Conservation (phyloP, 2,888 invertebrate species). For the Zelleria hepariella region DNA sequence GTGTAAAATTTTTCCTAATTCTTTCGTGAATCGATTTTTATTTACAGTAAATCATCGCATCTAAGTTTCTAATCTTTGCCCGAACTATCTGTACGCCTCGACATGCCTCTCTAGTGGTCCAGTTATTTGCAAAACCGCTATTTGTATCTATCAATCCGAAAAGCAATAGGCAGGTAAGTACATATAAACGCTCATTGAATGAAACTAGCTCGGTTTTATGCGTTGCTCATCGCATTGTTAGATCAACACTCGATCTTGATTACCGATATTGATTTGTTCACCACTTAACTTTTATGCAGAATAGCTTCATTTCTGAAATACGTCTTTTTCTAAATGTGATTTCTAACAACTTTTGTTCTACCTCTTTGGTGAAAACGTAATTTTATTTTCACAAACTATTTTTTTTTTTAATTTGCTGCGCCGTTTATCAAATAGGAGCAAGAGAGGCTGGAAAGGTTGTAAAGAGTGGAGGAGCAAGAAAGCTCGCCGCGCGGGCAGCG, state of each 20-base stretch:
- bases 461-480: too few species aligned
- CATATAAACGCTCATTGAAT: not conserved
- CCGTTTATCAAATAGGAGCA: too few species aligned
- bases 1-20: too few species aligned
- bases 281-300: not conserved
- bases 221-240: not conserved
- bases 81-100: slow-evolving; percentile 12
- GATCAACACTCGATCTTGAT: not conserved
- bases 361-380: too few species aligned
- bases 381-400: too few species aligned
- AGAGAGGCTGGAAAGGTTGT: too few species aligned
- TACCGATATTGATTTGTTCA: not conserved
- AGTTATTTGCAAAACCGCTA: slow-evolving; percentile 68
- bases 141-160: slow-evolving; percentile 59
- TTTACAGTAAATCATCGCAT: not conserved
- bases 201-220: not conserved
- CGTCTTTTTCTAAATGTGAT: too few species aligned
- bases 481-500: too few species aligned
- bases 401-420: too few species aligned
- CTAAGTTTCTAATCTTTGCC: not conserved
- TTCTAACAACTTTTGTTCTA: too few species aligned
- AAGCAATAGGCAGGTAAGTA: slow-evolving; percentile 23
- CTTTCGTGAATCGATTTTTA: too few species aligned
- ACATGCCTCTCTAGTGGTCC: slow-evolving; percentile 40
- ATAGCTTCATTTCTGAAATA: too few species aligned